Evolutionary conservation across 2,797 vertebrate genomes (phyloP), one percentile per base, ranked within the genome.

Genomic region (Chelmon rostratus): DNA sequence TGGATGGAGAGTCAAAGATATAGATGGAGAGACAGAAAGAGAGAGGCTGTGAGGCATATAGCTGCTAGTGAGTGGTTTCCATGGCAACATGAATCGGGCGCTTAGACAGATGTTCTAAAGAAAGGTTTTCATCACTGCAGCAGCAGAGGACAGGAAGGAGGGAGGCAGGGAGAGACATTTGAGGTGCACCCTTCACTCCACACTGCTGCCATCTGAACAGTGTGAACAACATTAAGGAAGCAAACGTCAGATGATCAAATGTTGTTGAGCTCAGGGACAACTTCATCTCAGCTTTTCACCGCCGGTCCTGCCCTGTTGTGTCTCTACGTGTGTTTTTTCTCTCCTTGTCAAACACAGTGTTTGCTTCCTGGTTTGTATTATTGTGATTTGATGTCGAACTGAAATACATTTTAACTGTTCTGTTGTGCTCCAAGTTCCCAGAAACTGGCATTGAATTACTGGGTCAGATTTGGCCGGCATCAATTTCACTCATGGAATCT

Each of bases 61-160:
- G 62, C 81, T 70, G 23, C 64, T 10, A 76, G 80, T 87, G 79
- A 91, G 82, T 71, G 80, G 95, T 95, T 94, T 82, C 93, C 91
- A 91, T 93, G 88, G 93, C 71, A 93, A 96, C 92, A 38, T 52
- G 78, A n/a, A 88, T 77, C 25, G 54, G 77, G 76, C 37, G 84
- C 91, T 91, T 78, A 91, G 90, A 89, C 85, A 76, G 81, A 71
- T 78, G 78, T 84, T 86, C 76, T 86, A 66, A 90, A 90, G 83
- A 89, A 79, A 85, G 74, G 74, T 91, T 92, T 88, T 79, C 88
- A 85, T 79, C 33, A n/a, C 66, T 18, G 11, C 79, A 76, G 82
- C 67, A 58, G 67, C 73, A 85, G 25, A 84, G 69, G 71, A 87
- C 35, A 33, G 63, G 28, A 63, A 53, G 8, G 42, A 75, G 19